Evolutionary conservation across 35 echinoderm and acorn worm species (phyloP).

Genomic region (Diadema setosum): DNA sequence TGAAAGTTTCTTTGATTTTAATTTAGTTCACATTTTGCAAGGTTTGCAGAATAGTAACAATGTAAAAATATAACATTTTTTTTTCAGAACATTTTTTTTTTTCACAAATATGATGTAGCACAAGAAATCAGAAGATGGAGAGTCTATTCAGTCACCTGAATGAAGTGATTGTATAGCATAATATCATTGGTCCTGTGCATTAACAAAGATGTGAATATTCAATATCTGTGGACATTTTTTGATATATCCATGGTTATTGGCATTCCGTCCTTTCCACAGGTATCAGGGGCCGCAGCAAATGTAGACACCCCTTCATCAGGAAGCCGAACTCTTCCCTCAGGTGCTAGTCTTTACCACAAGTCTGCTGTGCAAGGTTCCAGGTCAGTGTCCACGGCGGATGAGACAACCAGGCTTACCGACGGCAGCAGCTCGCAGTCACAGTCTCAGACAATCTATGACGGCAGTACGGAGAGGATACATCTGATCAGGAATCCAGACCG

Average conservation of each 20-base stretch:
- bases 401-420: background rate
- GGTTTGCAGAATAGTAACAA: too few species aligned
- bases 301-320: background rate
- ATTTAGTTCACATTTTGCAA: too few species aligned
- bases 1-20: too few species aligned
- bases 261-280: background rate
- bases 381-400: background rate
- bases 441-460: constrained; percentile 2
- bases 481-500: background rate
- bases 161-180: too few species aligned
- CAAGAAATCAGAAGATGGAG: too few species aligned
- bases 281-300: background rate
- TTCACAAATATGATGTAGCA: too few species aligned
- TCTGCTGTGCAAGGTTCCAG: background rate
- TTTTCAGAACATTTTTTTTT: too few species aligned
- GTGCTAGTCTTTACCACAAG: background rate
- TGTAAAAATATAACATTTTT: too few species aligned
- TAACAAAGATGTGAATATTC: too few species aligned
- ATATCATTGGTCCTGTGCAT: too few species aligned
- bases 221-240: too few species aligned
- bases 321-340: background rate
- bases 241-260: background rate
- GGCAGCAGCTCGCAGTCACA: background rate
- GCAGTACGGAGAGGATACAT: background rate
- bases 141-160: too few species aligned